Evolutionary conservation across 2,888 invertebrate species (phyloP).

Genomic region (Criorhina ranunculi): DNA sequence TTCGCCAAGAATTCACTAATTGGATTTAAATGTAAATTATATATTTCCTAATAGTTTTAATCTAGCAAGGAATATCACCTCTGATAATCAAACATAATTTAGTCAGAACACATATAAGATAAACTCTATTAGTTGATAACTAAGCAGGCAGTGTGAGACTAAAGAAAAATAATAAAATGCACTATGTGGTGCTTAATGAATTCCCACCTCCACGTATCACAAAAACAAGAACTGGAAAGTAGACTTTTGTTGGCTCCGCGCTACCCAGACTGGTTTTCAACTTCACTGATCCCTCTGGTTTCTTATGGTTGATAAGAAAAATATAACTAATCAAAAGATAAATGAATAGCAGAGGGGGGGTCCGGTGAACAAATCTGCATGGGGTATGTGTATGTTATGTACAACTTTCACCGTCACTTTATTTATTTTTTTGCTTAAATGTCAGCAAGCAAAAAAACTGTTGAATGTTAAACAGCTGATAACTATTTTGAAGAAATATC

Average conservation of each 20-base stretch:
- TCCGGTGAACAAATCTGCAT: not conserved
- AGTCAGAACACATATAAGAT: slow-evolving; percentile 11
- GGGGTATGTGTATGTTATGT: no score
- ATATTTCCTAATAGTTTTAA: not conserved
- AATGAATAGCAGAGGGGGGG: not conserved
- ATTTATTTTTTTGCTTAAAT: not conserved
- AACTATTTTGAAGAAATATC: not conserved
- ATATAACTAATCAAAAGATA: not conserved
- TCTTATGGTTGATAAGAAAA: slow-evolving; percentile 9
- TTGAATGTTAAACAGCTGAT: slow-evolving; percentile 9
- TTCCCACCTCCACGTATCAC: slow-evolving; percentile 60
- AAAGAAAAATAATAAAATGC: not conserved
- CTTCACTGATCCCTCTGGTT: slow-evolving; percentile 30
- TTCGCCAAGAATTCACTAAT: slow-evolving; percentile 16
- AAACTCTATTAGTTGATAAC: slow-evolving; percentile 2
- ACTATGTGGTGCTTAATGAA: not conserved
- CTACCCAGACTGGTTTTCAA: slow-evolving; percentile 35
- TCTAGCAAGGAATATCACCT: slow-evolving; percentile 42
- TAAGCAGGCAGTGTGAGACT: slow-evolving; percentile 11
- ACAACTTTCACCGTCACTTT: not conserved
- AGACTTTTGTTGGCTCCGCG: not conserved
- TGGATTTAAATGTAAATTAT: not conserved
- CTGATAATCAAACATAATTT: slow-evolving; percentile 57
- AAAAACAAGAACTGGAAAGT: slow-evolving; percentile 35
- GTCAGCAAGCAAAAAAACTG: slow-evolving; percentile 7